Base-by-base conservation (phyloP, 2,113 vertebrate species). In the Sylvietta virens region DNA sequence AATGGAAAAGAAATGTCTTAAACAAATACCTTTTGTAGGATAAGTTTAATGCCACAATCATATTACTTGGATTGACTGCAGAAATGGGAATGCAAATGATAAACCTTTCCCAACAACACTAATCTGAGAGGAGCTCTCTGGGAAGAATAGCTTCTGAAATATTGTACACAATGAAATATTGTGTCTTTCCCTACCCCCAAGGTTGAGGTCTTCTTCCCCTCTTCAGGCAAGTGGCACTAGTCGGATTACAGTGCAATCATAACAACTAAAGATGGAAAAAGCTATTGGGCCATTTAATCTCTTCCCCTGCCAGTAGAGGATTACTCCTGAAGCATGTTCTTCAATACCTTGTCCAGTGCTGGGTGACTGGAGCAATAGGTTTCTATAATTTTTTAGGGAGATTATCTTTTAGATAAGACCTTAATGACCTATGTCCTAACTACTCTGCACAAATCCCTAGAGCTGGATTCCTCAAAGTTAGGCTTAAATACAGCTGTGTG, bases 331-430 rank as follows among this genome's bases (percentile, higher is more conserved):
- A 96, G 77, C 73, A 95, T 53, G 90, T 86, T 96, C 94, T 94
- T 97, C 96, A 95, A 88, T 96, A 87, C 82, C 73, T 88, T 3
- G 15, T 92, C 94, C 88, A 88, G 45, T 84, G 86, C 80, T 86
- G 90, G 94, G 82, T 92, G 95, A 95, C 86, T 73, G 54, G 65
- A 91, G 93, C 47, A 90, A 86, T 86, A 91, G 74, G 67, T 78
- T 96, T 95, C 88, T 89, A 95, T 93, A 57, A 94, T 88, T 94
- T 95, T 95, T 95, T 88, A 94, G 92, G 57, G 91, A 96, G 97
- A 97, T 97, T 97, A 97, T 95, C 94, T 93, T 94, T 95, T 86
- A 95, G 92, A 91, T 81, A 91, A 96, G 88, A 91, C 94, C 94
- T 79, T 83, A 91, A 78, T 19, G 67, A 94, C 95, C 86, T 84